These are phyloP conservation scores for Myiozetetes cayanensis DNA, from an alignment of 2,113 vertebrate genomes.

Conservation along the genomic window DNA sequence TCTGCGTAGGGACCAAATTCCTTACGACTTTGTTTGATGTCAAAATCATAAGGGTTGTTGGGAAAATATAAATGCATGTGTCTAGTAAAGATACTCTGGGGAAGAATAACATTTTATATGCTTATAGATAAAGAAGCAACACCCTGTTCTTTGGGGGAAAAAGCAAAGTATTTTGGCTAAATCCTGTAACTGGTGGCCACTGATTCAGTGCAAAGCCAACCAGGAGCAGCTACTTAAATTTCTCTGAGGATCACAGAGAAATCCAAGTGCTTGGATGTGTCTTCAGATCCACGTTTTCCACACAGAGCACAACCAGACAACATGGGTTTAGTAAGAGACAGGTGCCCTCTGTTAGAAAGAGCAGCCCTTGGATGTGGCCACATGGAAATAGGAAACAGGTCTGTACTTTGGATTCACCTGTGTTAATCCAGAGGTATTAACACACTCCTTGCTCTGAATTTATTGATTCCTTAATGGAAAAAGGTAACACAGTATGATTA, in stretches of 20 bases:
- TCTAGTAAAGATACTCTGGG: not conserved
- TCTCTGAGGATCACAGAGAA: not conserved
- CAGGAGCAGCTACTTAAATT: not conserved
- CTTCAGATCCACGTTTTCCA: not conserved
- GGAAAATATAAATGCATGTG: not conserved
- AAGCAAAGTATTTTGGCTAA: not conserved
- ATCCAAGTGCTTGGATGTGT: rapidly evolving
- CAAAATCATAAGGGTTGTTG: not conserved
- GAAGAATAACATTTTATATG: not conserved
- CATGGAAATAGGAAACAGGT: not conserved
- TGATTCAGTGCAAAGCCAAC: not conserved
- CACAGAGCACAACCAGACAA: not conserved
- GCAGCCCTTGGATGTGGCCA: too few species aligned
- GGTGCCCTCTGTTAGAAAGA: too few species aligned
- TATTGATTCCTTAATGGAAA: not conserved
- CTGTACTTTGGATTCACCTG: too few species aligned
- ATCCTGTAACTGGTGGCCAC: not conserved
- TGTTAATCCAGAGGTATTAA: not conserved
- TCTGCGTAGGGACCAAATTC: not conserved
- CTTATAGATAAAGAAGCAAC: not conserved
- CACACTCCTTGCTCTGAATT: not conserved
- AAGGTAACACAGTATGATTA: not conserved
- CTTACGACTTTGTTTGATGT: not conserved
- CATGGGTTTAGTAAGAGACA: not conserved
- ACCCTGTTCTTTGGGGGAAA: not conserved